These are phyloP conservation scores for Psittacula derbiana DNA, from an alignment of 2,797 vertebrate species.

Conservation along the genomic window DNA sequence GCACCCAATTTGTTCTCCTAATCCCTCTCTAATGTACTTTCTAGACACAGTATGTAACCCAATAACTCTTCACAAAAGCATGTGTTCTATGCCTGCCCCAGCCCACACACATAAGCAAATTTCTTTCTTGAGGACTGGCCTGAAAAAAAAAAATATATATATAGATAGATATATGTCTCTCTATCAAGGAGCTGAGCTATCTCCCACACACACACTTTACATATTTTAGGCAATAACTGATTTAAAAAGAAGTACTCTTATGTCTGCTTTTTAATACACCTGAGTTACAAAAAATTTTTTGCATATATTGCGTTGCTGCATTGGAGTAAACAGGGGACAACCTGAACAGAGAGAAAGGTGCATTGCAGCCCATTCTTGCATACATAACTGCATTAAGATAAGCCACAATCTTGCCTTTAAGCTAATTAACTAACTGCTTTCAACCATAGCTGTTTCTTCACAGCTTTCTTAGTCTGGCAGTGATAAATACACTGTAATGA, in stretches of 20 bases:
- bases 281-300: background rate
- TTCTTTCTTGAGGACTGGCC: background rate
- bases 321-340: background rate
- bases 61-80: background rate
- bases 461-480: conserved; percentile 48
- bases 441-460: conserved; percentile 54
- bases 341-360: background rate
- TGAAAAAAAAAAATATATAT: background rate
- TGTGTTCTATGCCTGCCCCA: accelerated
- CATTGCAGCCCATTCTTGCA: background rate
- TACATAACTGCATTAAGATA: background rate
- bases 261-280: background rate
- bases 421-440: conserved; percentile 60
- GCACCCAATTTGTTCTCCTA: background rate
- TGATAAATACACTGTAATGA: conserved; percentile 42
- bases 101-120: background rate
- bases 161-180: background rate
- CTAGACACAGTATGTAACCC: background rate
- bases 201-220: accelerated
- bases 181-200: background rate
- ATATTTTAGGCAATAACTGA: background rate
- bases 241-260: background rate
- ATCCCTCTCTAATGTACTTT: background rate
- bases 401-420: conserved; percentile 35
- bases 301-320: background rate